Evolutionary conservation across 2,113 vertebrate species (phyloP).

Genomic region (Protomyctophum bolini): DNA sequence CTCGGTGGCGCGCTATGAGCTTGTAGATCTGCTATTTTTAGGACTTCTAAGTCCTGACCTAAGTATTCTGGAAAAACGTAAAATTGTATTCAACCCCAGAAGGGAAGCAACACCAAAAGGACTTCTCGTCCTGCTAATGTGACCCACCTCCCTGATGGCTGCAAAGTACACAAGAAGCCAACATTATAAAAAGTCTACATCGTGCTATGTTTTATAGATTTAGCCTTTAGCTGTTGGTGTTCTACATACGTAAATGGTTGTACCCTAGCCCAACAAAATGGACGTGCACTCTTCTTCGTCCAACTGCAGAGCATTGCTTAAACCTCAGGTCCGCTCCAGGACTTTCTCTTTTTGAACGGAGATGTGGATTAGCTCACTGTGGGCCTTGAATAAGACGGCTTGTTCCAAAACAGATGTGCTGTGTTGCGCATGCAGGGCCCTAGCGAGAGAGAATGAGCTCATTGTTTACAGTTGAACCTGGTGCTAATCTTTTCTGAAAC

Average conservation of each 20-base stretch:
- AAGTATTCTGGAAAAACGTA: no score
- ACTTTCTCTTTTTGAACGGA: slow-evolving; percentile 41
- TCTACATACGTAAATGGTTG: no score
- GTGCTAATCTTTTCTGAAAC: slow-evolving; percentile 77
- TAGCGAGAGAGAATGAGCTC: slow-evolving; percentile 75
- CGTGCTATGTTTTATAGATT: not conserved
- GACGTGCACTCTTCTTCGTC: not conserved
- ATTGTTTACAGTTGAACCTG: slow-evolving; percentile 78
- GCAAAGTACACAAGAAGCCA: slow-evolving; percentile 5
- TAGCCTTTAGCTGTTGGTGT: not conserved
- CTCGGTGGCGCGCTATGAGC: no score
- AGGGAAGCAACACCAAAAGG: no score
- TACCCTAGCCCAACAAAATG: no score
- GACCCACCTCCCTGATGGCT: no score
- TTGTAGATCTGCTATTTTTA: no score
- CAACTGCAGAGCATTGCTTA: slow-evolving; percentile 10
- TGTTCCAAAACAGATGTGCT: slow-evolving; percentile 77
- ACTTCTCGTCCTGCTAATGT: no score
- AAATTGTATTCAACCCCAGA: no score
- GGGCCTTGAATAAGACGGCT: slow-evolving; percentile 68
- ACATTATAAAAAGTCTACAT: not conserved
- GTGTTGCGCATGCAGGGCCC: slow-evolving; percentile 52
- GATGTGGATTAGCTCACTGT: slow-evolving; percentile 66
- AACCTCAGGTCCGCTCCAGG: slow-evolving; percentile 30
- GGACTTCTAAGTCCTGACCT: no score